These are phyloP conservation scores for Archocentrus centrarchus DNA, from an alignment of 2,113 vertebrate genomes.

Conservation along the genomic window DNA sequence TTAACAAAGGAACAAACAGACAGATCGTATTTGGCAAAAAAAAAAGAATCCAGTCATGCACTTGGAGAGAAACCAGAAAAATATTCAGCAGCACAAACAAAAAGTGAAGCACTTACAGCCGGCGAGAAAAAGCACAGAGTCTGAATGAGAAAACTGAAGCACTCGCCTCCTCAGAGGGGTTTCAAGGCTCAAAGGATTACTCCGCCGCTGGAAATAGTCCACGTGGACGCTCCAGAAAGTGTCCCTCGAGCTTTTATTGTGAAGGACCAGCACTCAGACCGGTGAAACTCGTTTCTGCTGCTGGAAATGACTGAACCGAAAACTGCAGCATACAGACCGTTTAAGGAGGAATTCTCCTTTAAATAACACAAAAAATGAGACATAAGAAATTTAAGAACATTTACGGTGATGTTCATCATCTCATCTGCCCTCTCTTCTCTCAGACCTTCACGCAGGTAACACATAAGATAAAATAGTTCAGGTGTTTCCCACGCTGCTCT, in stretches of 20 bases:
- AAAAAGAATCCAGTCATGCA: constrained; percentile 22
- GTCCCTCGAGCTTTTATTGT: constrained; percentile 1
- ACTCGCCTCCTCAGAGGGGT: background rate
- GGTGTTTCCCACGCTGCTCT: constrained; percentile 39
- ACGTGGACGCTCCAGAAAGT: background rate
- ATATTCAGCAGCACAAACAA: background rate
- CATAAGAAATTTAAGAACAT: background rate
- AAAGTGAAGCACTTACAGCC: background rate
- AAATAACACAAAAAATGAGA: constrained; percentile 29
- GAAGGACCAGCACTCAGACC: background rate
- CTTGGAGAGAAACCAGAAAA: background rate
- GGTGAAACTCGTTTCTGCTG: background rate
- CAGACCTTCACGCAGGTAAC: constrained; percentile 6
- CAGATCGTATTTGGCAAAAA: constrained; percentile 44
- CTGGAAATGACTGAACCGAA: background rate
- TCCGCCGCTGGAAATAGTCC: constrained; percentile 4
- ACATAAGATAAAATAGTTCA: constrained; percentile 24
- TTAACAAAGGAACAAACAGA: constrained; percentile 11
- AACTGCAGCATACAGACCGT: fast-evolving
- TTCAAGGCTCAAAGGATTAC: background rate
- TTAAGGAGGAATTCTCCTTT: background rate
- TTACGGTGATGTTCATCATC: background rate
- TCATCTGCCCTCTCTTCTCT: background rate
- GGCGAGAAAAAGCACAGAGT: background rate
- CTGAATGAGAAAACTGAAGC: background rate